Conservation (phyloP, 1,140 invertebrate genomes). For the Drosophila paulistorum region DNA sequence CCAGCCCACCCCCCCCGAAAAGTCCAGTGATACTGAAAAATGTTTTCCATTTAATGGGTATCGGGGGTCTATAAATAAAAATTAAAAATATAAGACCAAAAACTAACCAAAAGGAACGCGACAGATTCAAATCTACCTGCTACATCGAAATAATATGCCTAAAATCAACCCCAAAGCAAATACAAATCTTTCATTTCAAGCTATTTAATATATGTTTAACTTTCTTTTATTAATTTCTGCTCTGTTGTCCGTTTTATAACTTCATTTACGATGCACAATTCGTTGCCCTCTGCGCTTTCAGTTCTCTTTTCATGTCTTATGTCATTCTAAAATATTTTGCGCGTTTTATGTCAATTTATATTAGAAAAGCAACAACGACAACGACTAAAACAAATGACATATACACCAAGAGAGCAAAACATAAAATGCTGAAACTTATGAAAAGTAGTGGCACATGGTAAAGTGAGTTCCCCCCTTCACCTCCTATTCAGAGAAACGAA, state of each 20-base stretch:
- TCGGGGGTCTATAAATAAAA: neutral
- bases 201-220: neutral
- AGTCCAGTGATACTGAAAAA: conserved; percentile 36
- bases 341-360: conserved; percentile 52
- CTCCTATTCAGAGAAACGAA: conserved; percentile 42
- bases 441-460: conserved; percentile 4
- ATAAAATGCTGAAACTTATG: conserved; percentile 43
- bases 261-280: conserved; percentile 34
- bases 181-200: neutral
- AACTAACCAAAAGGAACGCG: no score
- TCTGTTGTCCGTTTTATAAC: neutral
- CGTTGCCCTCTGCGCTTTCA: no score
- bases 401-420: conserved; percentile 20
- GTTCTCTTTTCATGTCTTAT: neutral
- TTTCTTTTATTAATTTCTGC: no score
- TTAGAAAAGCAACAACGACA: conserved; percentile 22
- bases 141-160: no score
- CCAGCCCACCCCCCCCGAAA: neutral
- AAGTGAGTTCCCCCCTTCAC: conserved; percentile 16
- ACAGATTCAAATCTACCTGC: no score
- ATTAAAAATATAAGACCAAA: no score
- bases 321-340: conserved; percentile 46
- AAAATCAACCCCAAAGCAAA: no score
- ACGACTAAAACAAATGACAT: conserved; percentile 18
- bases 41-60: conserved; percentile 37